Evolutionary conservation across 2,113 vertebrate genomes (phyloP).

Genomic region (Austrofundulus limnaeus): DNA sequence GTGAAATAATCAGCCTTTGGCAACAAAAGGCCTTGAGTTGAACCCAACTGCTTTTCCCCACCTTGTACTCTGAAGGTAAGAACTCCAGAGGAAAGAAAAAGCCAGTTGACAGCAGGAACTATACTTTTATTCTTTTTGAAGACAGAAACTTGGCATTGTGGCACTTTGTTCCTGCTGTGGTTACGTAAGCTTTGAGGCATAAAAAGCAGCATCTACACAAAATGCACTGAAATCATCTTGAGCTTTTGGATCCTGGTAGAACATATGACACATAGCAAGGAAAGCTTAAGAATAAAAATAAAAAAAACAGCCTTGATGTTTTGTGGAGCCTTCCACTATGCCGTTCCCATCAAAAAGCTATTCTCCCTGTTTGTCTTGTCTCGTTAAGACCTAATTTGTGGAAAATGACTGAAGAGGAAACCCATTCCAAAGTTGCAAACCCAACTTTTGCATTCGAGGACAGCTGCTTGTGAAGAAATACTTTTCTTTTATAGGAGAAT

Average conservation of each 20-base stretch:
- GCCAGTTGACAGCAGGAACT: background rate
- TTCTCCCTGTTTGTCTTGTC: background rate
- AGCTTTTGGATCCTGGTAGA: background rate
- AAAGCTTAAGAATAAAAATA: background rate
- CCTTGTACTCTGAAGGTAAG: background rate
- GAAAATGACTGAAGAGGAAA: background rate
- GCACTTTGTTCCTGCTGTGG: background rate
- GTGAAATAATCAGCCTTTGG: background rate
- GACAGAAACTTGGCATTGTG: background rate
- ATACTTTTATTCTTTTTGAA: background rate
- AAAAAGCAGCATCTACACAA: background rate
- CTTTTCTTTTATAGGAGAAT: background rate
- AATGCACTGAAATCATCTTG: background rate
- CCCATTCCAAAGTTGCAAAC: background rate
- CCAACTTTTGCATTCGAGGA: background rate
- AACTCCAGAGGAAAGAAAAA: background rate
- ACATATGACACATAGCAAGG: background rate
- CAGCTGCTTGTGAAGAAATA: background rate
- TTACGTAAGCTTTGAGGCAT: background rate
- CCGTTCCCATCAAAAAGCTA: background rate
- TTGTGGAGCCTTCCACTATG: background rate
- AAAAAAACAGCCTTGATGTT: slow-evolving; percentile 1
- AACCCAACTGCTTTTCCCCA: background rate
- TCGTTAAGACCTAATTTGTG: background rate
- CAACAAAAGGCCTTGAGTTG: background rate